A percentile compares a stretch with the other conserved stretches of the same genome.
Conservation (phyloP, 2,113 vertebrate genomes). For the Pongo abelii region DNA sequence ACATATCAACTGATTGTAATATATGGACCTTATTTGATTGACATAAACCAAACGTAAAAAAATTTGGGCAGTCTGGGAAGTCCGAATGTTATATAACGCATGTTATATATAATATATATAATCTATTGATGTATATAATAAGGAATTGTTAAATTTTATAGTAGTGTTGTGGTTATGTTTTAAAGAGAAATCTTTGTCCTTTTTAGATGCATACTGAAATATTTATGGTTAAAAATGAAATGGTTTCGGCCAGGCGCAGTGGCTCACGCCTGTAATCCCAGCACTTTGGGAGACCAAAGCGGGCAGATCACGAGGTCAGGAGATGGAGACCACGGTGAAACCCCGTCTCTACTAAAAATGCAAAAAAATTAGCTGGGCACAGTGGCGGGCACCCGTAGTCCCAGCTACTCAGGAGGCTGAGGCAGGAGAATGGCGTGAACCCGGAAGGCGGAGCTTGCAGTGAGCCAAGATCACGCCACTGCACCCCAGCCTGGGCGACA, state of each 20-base stretch:
- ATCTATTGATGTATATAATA: background rate
- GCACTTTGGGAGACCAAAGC: too few species aligned
- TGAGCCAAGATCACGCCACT: too few species aligned
- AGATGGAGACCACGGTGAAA: too few species aligned
- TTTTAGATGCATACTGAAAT: slow-evolving; percentile 14
- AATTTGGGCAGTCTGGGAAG: background rate
- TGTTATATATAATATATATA: background rate
- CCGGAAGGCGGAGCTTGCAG: too few species aligned
- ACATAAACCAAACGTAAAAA: background rate
- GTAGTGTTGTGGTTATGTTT: slow-evolving; percentile 23
- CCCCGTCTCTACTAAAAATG: too few species aligned
- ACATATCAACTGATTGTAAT: background rate
- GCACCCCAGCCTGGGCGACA: too few species aligned
- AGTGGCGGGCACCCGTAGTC: too few species aligned
- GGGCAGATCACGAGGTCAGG: too few species aligned
- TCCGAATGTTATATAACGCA: background rate
- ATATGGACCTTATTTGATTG: background rate
- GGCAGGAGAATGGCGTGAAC: too few species aligned
- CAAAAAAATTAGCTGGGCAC: too few species aligned
- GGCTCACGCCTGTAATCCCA: too few species aligned
- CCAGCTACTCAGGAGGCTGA: too few species aligned
- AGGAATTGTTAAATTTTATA: slow-evolving; percentile 26
- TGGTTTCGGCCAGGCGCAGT: background rate
- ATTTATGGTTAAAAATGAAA: slow-evolving; percentile 33
- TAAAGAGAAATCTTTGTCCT: slow-evolving; percentile 11